phyloP scores from a whole-genome alignment of 2,888 invertebrate species.

The Clepsis dumicolana region DNA sequence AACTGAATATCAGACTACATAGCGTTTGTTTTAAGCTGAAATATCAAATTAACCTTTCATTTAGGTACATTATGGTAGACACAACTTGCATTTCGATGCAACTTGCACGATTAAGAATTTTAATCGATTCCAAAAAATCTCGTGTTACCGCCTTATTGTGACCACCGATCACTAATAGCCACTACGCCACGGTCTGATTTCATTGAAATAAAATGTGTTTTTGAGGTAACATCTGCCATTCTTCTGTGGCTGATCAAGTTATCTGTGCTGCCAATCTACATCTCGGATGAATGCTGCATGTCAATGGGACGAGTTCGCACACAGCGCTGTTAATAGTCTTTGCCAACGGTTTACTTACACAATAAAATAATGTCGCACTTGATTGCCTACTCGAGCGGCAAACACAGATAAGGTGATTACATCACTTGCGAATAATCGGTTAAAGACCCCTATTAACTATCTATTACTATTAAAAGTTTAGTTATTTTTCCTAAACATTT shows the following conservation, averaged over 20 bases:
- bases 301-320: conserved; percentile 30
- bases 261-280: conserved; percentile 24
- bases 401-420: conserved; percentile 40
- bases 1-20: too few relatives aligned
- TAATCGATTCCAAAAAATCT: too few relatives aligned
- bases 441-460: conserved; percentile 52
- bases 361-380: conserved; percentile 70
- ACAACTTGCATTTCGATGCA: too few relatives aligned
- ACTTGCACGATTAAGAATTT: too few relatives aligned
- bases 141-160: too few relatives aligned
- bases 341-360: conserved; percentile 51
- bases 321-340: conserved; percentile 31
- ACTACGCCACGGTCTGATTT: not conserved
- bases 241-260: conserved; percentile 8
- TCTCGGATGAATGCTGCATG: conserved; percentile 5
- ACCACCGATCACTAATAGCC: too few relatives aligned
- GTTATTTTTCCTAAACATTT: not conserved
- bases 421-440: conserved; percentile 51
- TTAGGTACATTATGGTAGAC: too few relatives aligned
- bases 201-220: not conserved
- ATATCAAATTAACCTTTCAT: too few relatives aligned
- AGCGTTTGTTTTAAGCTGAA: too few relatives aligned
- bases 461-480: conserved; percentile 15
- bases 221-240: conserved; percentile 34
- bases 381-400: conserved; percentile 46